A percentile compares a stretch with the other conserved stretches of the same genome.
Conservation (phyloP, 2,888 invertebrate species). For the Chorisops tibialis region DNA sequence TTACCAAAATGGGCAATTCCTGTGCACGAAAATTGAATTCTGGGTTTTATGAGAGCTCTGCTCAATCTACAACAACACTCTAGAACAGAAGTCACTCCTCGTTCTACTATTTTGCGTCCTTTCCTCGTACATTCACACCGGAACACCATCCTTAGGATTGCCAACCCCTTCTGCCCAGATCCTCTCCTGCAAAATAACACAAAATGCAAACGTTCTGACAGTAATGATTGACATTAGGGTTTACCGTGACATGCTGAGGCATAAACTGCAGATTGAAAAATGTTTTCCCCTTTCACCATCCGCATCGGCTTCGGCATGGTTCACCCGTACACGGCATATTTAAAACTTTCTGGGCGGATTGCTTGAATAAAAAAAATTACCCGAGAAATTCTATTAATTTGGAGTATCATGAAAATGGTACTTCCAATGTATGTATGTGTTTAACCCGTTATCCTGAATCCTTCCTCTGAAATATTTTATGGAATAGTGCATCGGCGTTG, state of each 20-base stretch:
- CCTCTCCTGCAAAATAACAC: slow-evolving; percentile 25
- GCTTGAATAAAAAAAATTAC: slow-evolving; percentile 28
- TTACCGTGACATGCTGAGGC: slow-evolving; percentile 32
- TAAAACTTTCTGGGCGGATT: slow-evolving; percentile 3
- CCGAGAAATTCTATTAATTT: slow-evolving; percentile 31
- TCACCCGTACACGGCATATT: background rate
- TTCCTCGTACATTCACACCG: background rate
- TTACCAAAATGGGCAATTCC: slow-evolving; percentile 33
- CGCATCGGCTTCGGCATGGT: no score
- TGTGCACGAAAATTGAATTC: slow-evolving; percentile 33
- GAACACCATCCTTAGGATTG: slow-evolving; percentile 3
- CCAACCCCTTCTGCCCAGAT: slow-evolving; percentile 12
- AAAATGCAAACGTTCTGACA: slow-evolving; percentile 33
- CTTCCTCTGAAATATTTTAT: background rate
- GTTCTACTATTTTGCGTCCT: slow-evolving; percentile 2
- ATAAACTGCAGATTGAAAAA: slow-evolving; percentile 33
- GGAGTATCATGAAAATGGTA: slow-evolving; percentile 17
- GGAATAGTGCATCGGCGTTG: background rate
- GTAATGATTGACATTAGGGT: slow-evolving; percentile 33
- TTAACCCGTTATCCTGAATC: slow-evolving; percentile 7
- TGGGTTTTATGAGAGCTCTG: slow-evolving; percentile 29
- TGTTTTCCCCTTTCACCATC: slow-evolving; percentile 24
- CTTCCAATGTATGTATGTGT: background rate
- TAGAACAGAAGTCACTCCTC: slow-evolving; percentile 29
- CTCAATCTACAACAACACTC: slow-evolving; percentile 12